Conservation (phyloP, 1,140 invertebrate genomes). For the Drosophila gunungcola region DNA sequence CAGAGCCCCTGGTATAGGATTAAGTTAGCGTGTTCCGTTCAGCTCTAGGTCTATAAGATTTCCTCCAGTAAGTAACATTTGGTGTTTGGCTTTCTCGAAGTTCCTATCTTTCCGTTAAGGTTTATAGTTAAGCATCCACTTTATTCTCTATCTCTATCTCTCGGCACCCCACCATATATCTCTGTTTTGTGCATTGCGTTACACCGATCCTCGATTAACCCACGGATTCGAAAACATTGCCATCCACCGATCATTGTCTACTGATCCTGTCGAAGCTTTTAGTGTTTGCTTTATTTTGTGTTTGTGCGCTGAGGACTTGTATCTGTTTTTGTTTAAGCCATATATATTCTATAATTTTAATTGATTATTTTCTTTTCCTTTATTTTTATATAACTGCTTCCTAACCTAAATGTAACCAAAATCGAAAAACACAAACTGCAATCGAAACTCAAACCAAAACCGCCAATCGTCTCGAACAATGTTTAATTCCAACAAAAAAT, state of each 20-base stretch:
- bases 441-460: constrained; percentile 59
- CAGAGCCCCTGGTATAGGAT: constrained; percentile 16
- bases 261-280: constrained; percentile 32
- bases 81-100: constrained; percentile 67
- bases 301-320: constrained; percentile 36
- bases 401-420: constrained; percentile 62
- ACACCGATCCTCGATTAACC: constrained; percentile 29
- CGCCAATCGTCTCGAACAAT: constrained; percentile 36
- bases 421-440: constrained; percentile 61
- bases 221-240: constrained; percentile 13
- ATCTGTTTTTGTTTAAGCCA: constrained; percentile 24
- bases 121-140: constrained; percentile 28
- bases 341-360: constrained; percentile 46
- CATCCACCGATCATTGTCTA: constrained; percentile 29
- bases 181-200: constrained; percentile 20
- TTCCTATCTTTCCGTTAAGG: constrained; percentile 25
- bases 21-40: constrained; percentile 57
- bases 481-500: constrained; percentile 53
- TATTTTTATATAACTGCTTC: constrained; percentile 71
- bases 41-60: constrained; percentile 24
- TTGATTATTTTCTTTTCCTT: constrained; percentile 66
- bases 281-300: constrained; percentile 47
- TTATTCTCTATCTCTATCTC: constrained; percentile 15
- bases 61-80: constrained; percentile 64
- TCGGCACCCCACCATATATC: constrained; percentile 17